These are phyloP conservation scores for Sebastes schlegelii DNA, from an alignment of 2,113 vertebrate species.

Conservation along the genomic window DNA sequence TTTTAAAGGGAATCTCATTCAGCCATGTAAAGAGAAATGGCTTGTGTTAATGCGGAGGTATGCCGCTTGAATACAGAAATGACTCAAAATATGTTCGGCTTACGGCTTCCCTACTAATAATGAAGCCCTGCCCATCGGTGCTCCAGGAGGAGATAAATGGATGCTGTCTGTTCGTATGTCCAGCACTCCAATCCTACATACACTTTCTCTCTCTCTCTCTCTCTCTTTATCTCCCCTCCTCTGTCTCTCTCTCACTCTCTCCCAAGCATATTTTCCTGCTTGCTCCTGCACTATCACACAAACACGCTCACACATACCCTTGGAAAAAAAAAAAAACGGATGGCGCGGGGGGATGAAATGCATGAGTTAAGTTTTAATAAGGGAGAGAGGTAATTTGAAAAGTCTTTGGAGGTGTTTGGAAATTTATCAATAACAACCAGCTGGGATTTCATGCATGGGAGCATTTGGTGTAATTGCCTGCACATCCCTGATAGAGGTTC, in stretches of 20 bases:
- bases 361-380: constrained; percentile 87
- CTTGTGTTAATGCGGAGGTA: constrained; percentile 74
- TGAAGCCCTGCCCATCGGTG: constrained; percentile 67
- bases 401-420: constrained; percentile 84
- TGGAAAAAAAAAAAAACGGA: constrained; percentile 19
- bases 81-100: constrained; percentile 65
- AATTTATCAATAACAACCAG: constrained; percentile 88
- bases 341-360: constrained; percentile 68
- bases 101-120: constrained; percentile 65
- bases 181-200: constrained; percentile 58
- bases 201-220: constrained; percentile 32
- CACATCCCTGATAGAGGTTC: constrained; percentile 84
- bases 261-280: constrained; percentile 58
- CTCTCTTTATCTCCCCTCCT: constrained; percentile 20
- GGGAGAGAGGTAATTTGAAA: constrained; percentile 84
- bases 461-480: constrained; percentile 87
- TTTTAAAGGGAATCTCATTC: constrained; percentile 74
- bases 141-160: constrained; percentile 74
- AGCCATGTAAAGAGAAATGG: constrained; percentile 80
- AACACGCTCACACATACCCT: constrained; percentile 56
- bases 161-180: constrained; percentile 72
- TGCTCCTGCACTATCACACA: constrained; percentile 67
- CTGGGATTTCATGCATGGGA: constrained; percentile 86
- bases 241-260: constrained; percentile 30
- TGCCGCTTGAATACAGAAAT: constrained; percentile 73